Evolutionary conservation across 2,797 vertebrate genomes (phyloP), one percentile per base, ranked within the genome.

Genomic region (Danio tinwini): DNA sequence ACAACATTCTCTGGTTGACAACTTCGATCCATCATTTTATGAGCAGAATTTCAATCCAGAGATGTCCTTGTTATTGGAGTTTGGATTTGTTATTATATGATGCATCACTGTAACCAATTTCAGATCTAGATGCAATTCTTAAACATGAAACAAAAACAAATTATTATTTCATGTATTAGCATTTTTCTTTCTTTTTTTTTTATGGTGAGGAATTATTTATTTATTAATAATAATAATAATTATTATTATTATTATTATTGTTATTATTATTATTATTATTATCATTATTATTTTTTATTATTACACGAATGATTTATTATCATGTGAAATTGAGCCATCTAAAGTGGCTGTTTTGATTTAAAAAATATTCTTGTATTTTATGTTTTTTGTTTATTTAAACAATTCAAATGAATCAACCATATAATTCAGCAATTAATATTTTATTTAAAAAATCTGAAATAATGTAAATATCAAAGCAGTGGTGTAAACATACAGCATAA

Each of bases 31-130:
- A 82, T 39, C 45, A 21, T 56, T 72, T 82, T 68, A 50, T 75
- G 40, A 62, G 74, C 44, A 52, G 44, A 50, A 42, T 67, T 77
- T 61, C 68, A 81, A 40, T 42, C 58, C 64, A 74, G 58, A 49
- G 58, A 69, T 73, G 75, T 80, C 71, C 77, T 70, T 47, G 59
- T 40, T 76, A 49, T 78, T 75, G 45, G 71, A 78, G 72, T 75
- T 71, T 81, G 70, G 52, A 82, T 74, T 68, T 47, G 49, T 71
- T 79, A 68, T 72, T 70, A 72, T 71, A 69, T 56, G 65, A n/a
- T 52, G 76, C 63, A 81, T 83, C 65, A 39, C 11, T 74, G 79
- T 77, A 80, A 42, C 10, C 21, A 13, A 47, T 78, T 61, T 61
- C 7, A 67, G 16, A 42, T 55, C 77, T n/a, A 58, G 58, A 69